Conservation (phyloP, 2,888 invertebrate genomes). For the Amphipoea lucens region DNA sequence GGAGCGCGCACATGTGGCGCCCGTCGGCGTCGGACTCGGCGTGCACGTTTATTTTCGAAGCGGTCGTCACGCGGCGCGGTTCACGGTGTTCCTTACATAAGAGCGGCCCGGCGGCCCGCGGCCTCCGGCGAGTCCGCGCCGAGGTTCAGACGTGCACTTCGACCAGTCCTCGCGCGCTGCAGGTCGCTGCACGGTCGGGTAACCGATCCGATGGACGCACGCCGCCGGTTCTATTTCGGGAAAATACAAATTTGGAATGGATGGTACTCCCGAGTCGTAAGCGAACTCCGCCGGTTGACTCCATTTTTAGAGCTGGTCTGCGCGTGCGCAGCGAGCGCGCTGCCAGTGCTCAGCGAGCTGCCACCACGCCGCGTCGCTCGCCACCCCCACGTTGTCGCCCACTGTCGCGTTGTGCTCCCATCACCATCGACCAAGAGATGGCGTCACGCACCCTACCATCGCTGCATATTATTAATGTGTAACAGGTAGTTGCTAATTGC, state of each 20-base stretch:
- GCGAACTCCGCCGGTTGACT: constrained; percentile 89
- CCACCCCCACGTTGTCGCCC: constrained; percentile 77
- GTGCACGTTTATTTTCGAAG: constrained; percentile 88
- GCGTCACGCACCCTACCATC: constrained; percentile 70
- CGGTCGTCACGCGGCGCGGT: constrained; percentile 89
- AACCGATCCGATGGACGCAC: constrained; percentile 89
- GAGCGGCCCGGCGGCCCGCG: constrained; percentile 71
- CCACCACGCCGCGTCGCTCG: constrained; percentile 88
- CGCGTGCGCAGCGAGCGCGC: constrained; percentile 88
- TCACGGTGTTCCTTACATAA: constrained; percentile 86
- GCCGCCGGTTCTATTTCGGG: constrained; percentile 92
- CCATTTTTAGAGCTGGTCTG: constrained; percentile 90
- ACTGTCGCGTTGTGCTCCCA: constrained; percentile 71
- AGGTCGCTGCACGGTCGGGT: constrained; percentile 88
- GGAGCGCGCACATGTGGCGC: constrained; percentile 89
- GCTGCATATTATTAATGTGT: constrained; percentile 56
- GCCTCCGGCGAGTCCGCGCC: constrained; percentile 72
- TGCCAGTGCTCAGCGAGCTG: constrained; percentile 87
- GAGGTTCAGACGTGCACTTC: constrained; percentile 76
- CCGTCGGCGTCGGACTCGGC: constrained; percentile 81
- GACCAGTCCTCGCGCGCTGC: constrained; percentile 82
- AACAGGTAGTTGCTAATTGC: constrained; percentile 66
- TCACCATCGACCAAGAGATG: constrained; percentile 74
- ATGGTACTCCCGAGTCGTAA: constrained; percentile 89
- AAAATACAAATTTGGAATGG: constrained; percentile 95